These are phyloP conservation scores for Propsilocerus akamusi DNA, from an alignment of 1,140 invertebrate species.

Conservation along the genomic window DNA sequence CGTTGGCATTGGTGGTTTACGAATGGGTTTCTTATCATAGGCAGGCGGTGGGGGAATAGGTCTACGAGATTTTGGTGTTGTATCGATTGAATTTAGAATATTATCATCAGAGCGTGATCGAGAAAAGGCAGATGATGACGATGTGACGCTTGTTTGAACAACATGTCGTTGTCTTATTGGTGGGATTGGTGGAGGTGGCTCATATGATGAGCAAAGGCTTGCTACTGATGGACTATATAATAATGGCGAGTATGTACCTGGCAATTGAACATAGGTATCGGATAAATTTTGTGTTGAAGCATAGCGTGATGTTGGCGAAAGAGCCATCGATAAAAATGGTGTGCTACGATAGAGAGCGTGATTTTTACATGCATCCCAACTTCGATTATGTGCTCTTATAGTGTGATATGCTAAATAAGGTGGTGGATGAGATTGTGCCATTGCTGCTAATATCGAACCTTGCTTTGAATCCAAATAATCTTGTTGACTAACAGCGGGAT, in stretches of 20 bases:
- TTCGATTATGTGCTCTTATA: conserved; percentile 13
- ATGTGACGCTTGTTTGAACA: conserved; percentile 28
- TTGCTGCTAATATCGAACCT: conserved; percentile 39
- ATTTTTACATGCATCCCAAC: conserved; percentile 34
- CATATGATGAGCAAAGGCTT: conserved; percentile 28
- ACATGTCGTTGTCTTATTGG: conserved; percentile 23
- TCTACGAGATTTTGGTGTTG: conserved; percentile 36
- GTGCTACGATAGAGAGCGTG: conserved; percentile 61
- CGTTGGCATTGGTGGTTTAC: conserved; percentile 21
- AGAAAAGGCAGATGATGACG: conserved; percentile 33
- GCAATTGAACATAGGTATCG: conserved; percentile 43
- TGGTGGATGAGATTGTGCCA: conserved; percentile 33
- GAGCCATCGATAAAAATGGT: conserved; percentile 45
- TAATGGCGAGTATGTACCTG: conserved; percentile 31
- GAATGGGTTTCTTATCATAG: conserved; percentile 29
- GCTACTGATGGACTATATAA: conserved; percentile 34
- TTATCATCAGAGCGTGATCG: conserved; percentile 59
- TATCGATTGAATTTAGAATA: conserved; percentile 44
- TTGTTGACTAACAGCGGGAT: conserved; percentile 71
- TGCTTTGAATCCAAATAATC: conserved; percentile 77
- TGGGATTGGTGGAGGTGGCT: conserved; percentile 29
- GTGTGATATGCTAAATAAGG: conserved; percentile 29
- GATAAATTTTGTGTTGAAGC: conserved; percentile 58
- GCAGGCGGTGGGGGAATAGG: conserved; percentile 55
- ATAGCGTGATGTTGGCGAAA: conserved; percentile 43